Evolutionary conservation across 2,797 vertebrate species (phyloP), one percentile per base, ranked within the genome.

Genomic region (Bovichtus variegatus): DNA sequence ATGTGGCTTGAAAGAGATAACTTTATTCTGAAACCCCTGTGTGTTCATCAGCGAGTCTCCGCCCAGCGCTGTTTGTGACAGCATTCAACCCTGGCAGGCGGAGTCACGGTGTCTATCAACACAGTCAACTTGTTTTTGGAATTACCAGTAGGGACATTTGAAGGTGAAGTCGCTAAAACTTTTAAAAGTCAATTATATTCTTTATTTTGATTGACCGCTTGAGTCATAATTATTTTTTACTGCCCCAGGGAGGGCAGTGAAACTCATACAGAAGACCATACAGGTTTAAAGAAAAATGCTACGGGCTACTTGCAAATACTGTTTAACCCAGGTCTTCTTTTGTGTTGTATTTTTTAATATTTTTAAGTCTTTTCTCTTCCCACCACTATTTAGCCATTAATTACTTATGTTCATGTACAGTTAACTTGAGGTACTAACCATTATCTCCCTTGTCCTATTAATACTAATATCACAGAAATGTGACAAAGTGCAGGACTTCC

Each of bases 1-100:
- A 57, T 66, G 53, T 81, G 78, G 85, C 88, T 90, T 90, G 88
- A 90, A 90, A 85, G 50, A 29, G 23, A 64, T 53, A 4, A 55
- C 7, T 40, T 36, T 68, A 51, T 65, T 64, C 6, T 76, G 71
- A 82, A 19, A 44, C 15, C 34, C 15, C 41, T 10, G 3, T 53
- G 58, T 27, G 46, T 75, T 71, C 31, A 47, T 58, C 34, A 21
- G 19, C 23, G 38, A 6, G 16, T 11, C 11, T 72, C 41, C 18
- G 57, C 58, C 54, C 41, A 10, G 27, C 58, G 11, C 44, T 64
- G 53, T 41, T 59, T 36, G 41, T 58, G 38, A 47, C 38, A 31
- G 15, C 13, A 21, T 47, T 54, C n/a, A 51, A 49, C 38, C 34
- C n/a, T 15, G 27, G 65, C 58, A 29, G 59, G 16, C 1, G 6